A percentile compares a stretch with the other conserved stretches of the same genome.
phyloP scores from a whole-genome alignment of 1,140 invertebrate species.

The Teleogryllus occipitalis region DNA sequence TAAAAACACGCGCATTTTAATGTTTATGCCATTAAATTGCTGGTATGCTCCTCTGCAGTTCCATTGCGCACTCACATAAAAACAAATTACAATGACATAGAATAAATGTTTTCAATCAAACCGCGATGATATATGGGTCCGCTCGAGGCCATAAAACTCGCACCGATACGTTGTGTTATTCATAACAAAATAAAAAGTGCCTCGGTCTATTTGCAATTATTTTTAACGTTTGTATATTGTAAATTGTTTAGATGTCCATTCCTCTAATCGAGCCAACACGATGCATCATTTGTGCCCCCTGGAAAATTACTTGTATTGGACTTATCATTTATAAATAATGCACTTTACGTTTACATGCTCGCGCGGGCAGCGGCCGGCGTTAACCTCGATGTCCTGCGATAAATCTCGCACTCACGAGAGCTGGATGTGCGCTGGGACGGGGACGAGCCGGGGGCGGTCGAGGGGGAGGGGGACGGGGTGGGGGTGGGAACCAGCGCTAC shows the following conservation, averaged over 20 bases:
- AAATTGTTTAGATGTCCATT: slow-evolving; percentile 5
- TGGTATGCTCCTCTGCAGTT: background rate
- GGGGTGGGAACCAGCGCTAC: too few species aligned
- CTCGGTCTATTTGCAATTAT: slow-evolving; percentile 4
- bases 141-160: background rate
- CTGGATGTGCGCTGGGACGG: too few species aligned
- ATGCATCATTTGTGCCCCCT: slow-evolving; percentile 3
- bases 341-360: background rate
- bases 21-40: background rate
- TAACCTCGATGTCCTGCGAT: slow-evolving; percentile 3
- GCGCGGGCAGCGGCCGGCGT: background rate
- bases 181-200: background rate
- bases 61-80: background rate
- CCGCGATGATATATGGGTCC: background rate
- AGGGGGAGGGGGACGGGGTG: too few species aligned
- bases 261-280: background rate
- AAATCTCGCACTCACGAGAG: background rate
- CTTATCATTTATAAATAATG: slow-evolving; percentile 6
- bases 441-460: too few species aligned
- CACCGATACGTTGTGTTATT: background rate
- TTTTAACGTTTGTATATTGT: slow-evolving; percentile 6
- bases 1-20: background rate
- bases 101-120: slow-evolving; percentile 6
- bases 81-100: slow-evolving; percentile 5
- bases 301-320: slow-evolving; percentile 5